Conservation (phyloP, 2,797 vertebrate genomes). For the Silurus aristotelis region DNA sequence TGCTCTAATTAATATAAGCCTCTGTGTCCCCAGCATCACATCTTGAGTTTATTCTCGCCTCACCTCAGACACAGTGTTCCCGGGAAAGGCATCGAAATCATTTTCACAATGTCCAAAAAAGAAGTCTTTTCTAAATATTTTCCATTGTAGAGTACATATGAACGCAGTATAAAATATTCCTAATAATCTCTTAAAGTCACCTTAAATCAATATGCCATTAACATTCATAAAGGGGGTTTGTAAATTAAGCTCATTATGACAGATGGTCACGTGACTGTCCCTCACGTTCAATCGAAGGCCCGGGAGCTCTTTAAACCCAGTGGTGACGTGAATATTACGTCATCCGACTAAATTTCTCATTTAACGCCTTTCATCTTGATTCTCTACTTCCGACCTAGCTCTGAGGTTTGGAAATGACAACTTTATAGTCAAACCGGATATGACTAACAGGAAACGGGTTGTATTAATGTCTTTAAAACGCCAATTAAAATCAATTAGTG, state of each 20-base stretch:
- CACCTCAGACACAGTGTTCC: background rate
- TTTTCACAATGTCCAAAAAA: background rate
- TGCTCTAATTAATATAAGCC: background rate
- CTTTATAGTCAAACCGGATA: background rate
- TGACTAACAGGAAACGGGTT: background rate
- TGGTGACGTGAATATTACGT: background rate
- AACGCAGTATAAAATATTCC: too few species aligned
- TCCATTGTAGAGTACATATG: background rate
- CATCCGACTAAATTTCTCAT: background rate
- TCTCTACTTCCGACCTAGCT: background rate
- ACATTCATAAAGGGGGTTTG: background rate
- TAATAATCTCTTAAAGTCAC: too few species aligned
- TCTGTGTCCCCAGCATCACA: background rate
- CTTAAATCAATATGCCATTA: background rate
- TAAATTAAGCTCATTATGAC: too few species aligned
- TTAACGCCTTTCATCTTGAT: background rate
- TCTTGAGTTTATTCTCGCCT: background rate
- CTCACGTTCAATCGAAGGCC: background rate
- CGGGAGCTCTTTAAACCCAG: too few species aligned
- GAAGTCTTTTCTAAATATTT: too few species aligned
- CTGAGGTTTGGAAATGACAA: background rate
- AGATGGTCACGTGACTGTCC: background rate
- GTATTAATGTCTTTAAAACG: background rate
- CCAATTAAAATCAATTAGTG: background rate
- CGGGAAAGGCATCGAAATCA: background rate